Percentiles rank a stretch among this genome's conserved stretches.
Conservation (phyloP, 2,113 vertebrate species). For the Vulpes vulpes region DNA sequence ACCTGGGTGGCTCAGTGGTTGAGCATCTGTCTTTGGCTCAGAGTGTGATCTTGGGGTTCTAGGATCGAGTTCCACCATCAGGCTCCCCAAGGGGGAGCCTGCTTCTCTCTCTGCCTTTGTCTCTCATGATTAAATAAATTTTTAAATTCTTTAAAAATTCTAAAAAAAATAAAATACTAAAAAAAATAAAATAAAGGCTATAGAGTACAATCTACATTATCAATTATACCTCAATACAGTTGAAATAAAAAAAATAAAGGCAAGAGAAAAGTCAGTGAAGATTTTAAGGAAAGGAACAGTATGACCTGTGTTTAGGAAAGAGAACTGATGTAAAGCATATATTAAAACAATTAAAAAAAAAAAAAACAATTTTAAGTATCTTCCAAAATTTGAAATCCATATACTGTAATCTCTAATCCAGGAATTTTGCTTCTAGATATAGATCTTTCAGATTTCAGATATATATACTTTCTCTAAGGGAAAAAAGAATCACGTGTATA, state of each 20-base stretch:
- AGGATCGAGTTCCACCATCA: too few species aligned
- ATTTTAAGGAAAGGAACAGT: background rate
- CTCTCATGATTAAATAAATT: too few species aligned
- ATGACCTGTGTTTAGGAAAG: background rate
- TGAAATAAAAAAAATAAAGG: conserved; percentile 38
- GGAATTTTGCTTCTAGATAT: background rate
- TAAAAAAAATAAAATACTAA: too few species aligned
- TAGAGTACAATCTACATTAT: background rate
- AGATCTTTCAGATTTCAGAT: background rate
- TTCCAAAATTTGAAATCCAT: conserved; percentile 38
- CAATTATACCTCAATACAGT: background rate
- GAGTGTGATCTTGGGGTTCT: too few species aligned
- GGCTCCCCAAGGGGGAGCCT: too few species aligned
- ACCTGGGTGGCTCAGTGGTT: too few species aligned
- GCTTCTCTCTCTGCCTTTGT: too few species aligned
- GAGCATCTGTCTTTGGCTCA: too few species aligned
- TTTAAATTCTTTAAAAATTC: too few species aligned
- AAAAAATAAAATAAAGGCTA: background rate
- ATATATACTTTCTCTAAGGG: background rate
- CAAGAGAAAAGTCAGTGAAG: background rate
- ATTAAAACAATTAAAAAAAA: background rate
- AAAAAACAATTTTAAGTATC: background rate
- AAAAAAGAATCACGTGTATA: background rate
- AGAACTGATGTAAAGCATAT: background rate
- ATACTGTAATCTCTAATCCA: background rate